phyloP scores from a whole-genome alignment of 1,140 invertebrate genomes.

The Procambarus clarkii region DNA sequence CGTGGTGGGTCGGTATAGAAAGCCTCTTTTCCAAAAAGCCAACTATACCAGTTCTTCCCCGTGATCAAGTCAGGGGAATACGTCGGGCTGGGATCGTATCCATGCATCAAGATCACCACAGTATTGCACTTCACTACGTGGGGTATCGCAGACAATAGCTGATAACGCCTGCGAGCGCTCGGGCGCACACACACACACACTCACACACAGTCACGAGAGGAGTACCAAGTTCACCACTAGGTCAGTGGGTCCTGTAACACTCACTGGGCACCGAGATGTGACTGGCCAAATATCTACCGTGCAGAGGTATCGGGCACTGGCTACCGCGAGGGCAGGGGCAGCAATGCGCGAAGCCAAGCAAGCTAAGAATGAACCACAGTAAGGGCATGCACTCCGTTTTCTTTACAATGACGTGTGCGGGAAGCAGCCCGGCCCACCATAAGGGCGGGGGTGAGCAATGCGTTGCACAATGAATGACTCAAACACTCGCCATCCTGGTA shows the following conservation, averaged over 20 bases:
- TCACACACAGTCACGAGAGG: not conserved
- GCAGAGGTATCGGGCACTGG: not conserved
- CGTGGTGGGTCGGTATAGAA: slow-evolving; percentile 25
- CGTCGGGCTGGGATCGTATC: slow-evolving; percentile 11
- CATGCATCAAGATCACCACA: slow-evolving; percentile 33
- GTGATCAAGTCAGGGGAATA: slow-evolving; percentile 31
- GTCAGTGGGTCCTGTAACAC: not conserved
- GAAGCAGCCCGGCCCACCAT: not conserved
- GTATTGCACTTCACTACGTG: not conserved
- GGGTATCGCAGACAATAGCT: not conserved
- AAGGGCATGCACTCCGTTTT: slow-evolving; percentile 56
- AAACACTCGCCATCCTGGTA: not conserved
- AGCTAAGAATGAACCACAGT: slow-evolving; percentile 28
- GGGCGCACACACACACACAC: not conserved
- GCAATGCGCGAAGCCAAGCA: not conserved
- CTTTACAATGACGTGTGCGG: slow-evolving; percentile 34
- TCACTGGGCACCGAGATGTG: not conserved
- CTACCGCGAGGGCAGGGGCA: not conserved
- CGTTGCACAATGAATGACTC: slow-evolving; percentile 12
- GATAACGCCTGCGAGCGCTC: not conserved
- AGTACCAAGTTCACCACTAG: not conserved
- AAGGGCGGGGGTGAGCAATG: not conserved
- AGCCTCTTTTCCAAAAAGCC: slow-evolving; percentile 22
- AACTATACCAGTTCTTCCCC: slow-evolving; percentile 43
- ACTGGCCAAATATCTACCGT: not conserved